These are phyloP conservation scores for Drosophila conformis DNA, from an alignment of 2,888 invertebrate genomes.

Conservation along the genomic window DNA sequence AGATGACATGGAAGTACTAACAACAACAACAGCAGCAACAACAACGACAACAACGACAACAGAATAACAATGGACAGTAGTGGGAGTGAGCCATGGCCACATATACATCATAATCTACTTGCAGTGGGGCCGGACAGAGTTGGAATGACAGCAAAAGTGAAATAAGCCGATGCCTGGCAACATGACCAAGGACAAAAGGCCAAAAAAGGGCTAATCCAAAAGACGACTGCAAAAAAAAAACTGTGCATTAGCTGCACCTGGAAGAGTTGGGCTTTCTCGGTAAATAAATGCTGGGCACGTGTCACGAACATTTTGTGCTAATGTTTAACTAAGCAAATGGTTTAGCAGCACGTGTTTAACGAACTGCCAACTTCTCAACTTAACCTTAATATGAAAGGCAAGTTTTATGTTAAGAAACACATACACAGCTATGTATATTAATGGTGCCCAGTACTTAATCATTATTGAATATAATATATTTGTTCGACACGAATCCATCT, in stretches of 20 bases:
- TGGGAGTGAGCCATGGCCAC: conserved; percentile 14
- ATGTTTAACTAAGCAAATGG: background rate
- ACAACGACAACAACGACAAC: conserved; percentile 2
- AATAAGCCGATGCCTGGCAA: conserved; percentile 27
- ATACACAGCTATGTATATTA: background rate
- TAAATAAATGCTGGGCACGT: background rate
- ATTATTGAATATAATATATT: background rate
- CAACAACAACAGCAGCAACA: background rate
- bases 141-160: conserved; percentile 30
- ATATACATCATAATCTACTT: conserved; percentile 38
- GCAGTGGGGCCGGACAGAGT: conserved; percentile 13
- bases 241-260: background rate
- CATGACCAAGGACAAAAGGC: conserved; percentile 5
- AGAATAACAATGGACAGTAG: conserved; percentile 4
- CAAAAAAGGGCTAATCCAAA: conserved; percentile 8
- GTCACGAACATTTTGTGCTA: background rate
- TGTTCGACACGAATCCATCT: background rate
- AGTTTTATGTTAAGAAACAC: background rate
- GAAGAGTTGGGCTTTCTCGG: background rate
- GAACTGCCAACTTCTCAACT: background rate
- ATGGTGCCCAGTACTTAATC: background rate
- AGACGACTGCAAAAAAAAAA: background rate
- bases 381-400: no score
- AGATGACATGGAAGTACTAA: conserved; percentile 16
- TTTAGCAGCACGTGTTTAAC: background rate